Evolutionary conservation across 2,113 vertebrate species (phyloP), one percentile per base, ranked within the genome.

Genomic region (Nyctereutes procyonoides): DNA sequence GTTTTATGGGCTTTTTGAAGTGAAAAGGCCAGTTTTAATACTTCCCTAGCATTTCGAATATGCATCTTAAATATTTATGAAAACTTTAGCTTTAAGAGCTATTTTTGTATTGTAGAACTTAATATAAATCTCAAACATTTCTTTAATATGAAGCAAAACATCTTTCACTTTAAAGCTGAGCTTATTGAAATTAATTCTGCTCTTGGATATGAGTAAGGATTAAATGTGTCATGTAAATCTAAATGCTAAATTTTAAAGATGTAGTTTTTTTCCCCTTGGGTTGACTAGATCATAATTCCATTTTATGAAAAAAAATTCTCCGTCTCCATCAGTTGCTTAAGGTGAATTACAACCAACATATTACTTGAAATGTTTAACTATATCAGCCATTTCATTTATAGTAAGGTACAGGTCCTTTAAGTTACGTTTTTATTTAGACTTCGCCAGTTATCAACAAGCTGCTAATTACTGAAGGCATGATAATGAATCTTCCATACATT

Each of bases 401-500:
- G 30, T 67, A 80, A 90, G 19, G 17, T 95, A 69, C 3, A 88
- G 16, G 32, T 69, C 88, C 26, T 82, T 11, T 3, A 94, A 53
- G 12, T 90, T 95, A 32, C 16, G 24, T 85, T 71, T 96, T 96
- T 97, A 63, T 96, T 97, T 97, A 97, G 89, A 90, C 90, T 86
- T 96, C 30, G 62, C 55, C 76, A 86, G 67, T 94, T 93, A 91
- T 79, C 30, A 98, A 4, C 87, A 96, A 92, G 88, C 74, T 98
- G 90, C 76, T 98, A 88, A 87, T 97, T 96, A 96, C 93, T 96
- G 85, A 96, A 98, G 97, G 84, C 88, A 81, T 80, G 90, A 53
- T 96, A 81, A 92, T 97, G 80, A 95, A 97, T 87, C 1, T 73
- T 97, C 65, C 63, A 58, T 98, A 90, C 20, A 97, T 83, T 98